Base-by-base conservation (phyloP, 2,888 invertebrate species). In the Luperina testacea region DNA sequence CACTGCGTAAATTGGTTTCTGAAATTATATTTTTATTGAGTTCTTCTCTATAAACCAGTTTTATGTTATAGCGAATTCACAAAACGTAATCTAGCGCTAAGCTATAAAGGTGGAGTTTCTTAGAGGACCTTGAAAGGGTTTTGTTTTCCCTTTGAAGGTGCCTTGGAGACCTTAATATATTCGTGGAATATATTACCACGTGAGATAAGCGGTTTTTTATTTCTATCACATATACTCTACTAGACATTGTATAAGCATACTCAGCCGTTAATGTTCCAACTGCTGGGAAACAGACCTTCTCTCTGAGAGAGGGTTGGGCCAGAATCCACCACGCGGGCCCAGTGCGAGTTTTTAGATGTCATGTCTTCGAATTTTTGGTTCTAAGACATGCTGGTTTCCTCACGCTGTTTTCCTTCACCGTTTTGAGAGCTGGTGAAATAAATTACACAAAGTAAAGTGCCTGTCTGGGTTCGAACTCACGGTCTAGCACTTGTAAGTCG, bases 1-100 rank as follows among this genome's bases (percentile, higher is more conserved):
- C 88, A 91, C 84, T 84, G 81, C 77, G 82, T 83, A 90, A 89
- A 90, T 90, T 89, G 88, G 85, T 88, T 88, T 87, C 82, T 87
- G 82, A 90, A 88, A 87, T 87, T 83, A 86, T 88, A 38, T 80
- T 80, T 86, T 82, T 83, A 84, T 77, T 82, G 65, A 84, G 69
- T 76, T 78, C 27, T 79, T 81, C 11, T 59, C 42, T 72, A 61
- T 68, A 15, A 13, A 70, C 11, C 15, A 32, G 15, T 32, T 75
- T 77, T 57, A 63, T 65, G 65, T 57, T 32, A 57, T 1, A 72
- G 45, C 24, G 13, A 27, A 27, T 48, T 63, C 27, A 20, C 45
- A 27, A n/a, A 42, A 15, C 8, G 24, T 73, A 80, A 80, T 68
- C 69, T 71, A n/a, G 48, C 57, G 70, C 38, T 83, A 65, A 83